phyloP scores from a whole-genome alignment of 1,140 invertebrate genomes.

The Drosophila prosaltans region DNA sequence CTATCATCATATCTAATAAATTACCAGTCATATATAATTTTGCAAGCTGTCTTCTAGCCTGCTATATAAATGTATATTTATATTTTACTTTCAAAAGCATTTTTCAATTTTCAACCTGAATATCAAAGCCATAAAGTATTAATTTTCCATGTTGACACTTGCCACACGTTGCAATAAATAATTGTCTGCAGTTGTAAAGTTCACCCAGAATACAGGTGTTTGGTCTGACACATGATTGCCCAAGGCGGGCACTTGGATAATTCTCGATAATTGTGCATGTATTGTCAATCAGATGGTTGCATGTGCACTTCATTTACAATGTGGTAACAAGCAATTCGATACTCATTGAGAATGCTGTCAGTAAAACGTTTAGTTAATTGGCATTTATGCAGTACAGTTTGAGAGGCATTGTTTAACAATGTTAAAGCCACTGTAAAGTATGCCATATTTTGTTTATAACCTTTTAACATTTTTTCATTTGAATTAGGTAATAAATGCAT shows the following conservation, averaged over 20 bases:
- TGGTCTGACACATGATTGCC: conserved; percentile 11
- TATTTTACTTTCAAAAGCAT: too few relatives aligned
- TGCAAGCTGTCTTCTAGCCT: too few relatives aligned
- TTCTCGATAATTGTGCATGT: conserved; percentile 75
- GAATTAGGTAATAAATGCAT: conserved; percentile 41
- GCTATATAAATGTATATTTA: too few relatives aligned
- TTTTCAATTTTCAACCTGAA: too few relatives aligned
- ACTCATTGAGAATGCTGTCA: background rate
- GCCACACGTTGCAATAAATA: conserved; percentile 23
- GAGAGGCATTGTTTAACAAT: conserved; percentile 4
- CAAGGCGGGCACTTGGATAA: conserved; percentile 46
- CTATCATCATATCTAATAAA: too few relatives aligned
- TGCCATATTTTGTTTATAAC: background rate
- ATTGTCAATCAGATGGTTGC: conserved; percentile 59
- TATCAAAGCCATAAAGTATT: background rate
- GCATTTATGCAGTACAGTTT: conserved; percentile 3
- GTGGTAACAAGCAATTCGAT: background rate
- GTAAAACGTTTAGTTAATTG: conserved; percentile 22
- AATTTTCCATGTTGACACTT: background rate
- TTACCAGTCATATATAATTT: too few relatives aligned
- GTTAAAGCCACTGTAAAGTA: conserved; percentile 26
- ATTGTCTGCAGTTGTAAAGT: conserved; percentile 18
- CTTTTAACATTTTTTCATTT: background rate
- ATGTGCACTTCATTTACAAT: conserved; percentile 30
- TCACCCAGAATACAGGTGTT: background rate